These are phyloP conservation scores for Atta cephalotes DNA, from an alignment of 1,140 invertebrate genomes.

Conservation along the genomic window DNA sequence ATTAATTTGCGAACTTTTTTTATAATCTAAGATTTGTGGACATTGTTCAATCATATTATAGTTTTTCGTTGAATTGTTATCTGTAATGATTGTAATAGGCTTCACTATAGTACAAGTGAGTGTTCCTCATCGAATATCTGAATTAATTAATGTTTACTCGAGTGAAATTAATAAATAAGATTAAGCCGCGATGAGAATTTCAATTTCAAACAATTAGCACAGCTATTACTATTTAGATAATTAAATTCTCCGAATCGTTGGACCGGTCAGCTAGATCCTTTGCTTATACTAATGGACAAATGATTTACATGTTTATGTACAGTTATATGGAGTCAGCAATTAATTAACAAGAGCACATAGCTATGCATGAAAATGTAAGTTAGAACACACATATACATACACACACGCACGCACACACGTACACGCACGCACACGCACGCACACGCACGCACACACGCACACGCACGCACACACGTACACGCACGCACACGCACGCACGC, in stretches of 20 bases:
- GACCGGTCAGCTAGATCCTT: conserved; percentile 26
- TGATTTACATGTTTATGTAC: conserved; percentile 66
- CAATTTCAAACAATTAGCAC: not conserved
- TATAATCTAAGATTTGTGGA: conserved; percentile 60
- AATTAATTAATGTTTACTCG: not conserved
- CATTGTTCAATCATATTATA: conserved; percentile 62
- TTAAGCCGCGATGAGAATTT: not conserved
- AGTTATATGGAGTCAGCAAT: conserved; percentile 59
- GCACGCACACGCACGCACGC: too few relatives aligned
- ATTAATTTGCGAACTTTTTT: conserved; percentile 26
- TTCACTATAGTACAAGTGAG: conserved; percentile 64
- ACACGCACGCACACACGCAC: too few relatives aligned
- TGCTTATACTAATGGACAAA: conserved; percentile 13
- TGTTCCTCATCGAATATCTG: not conserved
- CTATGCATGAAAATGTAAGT: conserved; percentile 59
- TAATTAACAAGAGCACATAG: conserved; percentile 61
- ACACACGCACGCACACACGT: too few relatives aligned
- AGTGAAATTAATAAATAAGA: not conserved
- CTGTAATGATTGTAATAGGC: conserved; percentile 48
- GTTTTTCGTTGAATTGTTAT: conserved; percentile 31
- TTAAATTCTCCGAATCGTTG: conserved; percentile 11
- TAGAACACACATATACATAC: too few relatives aligned
- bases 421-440: too few relatives aligned
- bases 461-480: accelerated
- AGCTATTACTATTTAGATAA: conserved; percentile 18